Evolutionary conservation across 92 coral and sea anemone species (phyloP).

Genomic region (Scolanthus callimorphus): DNA sequence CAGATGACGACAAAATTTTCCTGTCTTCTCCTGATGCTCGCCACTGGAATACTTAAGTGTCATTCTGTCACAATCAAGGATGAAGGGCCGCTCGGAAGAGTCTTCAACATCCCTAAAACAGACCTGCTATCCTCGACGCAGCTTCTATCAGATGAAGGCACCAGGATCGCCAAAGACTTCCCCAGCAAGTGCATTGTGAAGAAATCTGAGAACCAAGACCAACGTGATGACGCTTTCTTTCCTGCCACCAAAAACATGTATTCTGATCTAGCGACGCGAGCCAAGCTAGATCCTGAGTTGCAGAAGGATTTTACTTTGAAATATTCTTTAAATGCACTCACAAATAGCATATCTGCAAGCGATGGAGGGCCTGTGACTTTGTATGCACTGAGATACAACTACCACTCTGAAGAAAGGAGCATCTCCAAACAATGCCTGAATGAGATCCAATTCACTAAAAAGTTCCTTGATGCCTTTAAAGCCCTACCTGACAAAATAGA

Average conservation of each 20-base stretch:
- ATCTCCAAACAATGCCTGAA: constrained; percentile 56
- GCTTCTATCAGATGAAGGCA: constrained; percentile 28
- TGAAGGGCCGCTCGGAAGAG: constrained; percentile 34
- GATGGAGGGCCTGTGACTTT: constrained; percentile 34
- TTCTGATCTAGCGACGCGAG: constrained; percentile 29
- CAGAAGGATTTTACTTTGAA: constrained; percentile 39
- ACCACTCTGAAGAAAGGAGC: constrained; percentile 16
- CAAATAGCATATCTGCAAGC: constrained; percentile 40
- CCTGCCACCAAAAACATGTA: constrained; percentile 38
- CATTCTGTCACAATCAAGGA: too few relatives aligned
- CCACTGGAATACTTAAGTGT: too few relatives aligned
- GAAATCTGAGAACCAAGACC: neutral
- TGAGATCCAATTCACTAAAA: neutral
- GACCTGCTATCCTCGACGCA: constrained; percentile 40
- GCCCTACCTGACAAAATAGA: constrained; percentile 11
- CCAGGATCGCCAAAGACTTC: constrained; percentile 16
- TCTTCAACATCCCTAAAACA: constrained; percentile 36
- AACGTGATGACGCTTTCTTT: constrained; percentile 16
- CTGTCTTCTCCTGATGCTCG: too few relatives aligned
- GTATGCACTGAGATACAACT: constrained; percentile 29
- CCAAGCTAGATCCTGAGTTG: constrained; percentile 28
- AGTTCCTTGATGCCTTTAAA: constrained; percentile 26
- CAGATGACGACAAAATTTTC: too few relatives aligned
- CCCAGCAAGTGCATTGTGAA: constrained; percentile 4
- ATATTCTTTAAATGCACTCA: constrained; percentile 35